phyloP scores from a whole-genome alignment of 2,113 vertebrate genomes.

The Puma concolor region DNA sequence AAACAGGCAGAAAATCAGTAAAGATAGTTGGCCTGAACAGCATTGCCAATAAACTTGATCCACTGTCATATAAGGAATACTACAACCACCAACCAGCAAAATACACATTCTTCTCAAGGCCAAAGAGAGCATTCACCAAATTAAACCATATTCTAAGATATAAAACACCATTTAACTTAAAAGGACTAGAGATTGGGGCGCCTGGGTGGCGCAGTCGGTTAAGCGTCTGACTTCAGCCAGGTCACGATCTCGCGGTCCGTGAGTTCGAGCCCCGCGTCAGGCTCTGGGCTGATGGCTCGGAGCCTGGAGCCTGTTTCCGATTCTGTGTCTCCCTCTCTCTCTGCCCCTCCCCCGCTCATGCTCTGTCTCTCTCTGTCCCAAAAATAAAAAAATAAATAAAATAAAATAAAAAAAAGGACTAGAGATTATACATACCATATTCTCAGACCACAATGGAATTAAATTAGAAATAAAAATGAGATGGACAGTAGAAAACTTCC shows the following conservation, averaged over 20 bases:
- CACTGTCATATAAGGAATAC: background rate
- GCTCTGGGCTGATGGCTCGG: no score
- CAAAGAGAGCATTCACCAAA: background rate
- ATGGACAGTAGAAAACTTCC: background rate
- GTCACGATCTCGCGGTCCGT: no score
- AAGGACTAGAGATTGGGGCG: background rate
- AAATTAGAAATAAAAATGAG: background rate
- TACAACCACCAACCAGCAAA: background rate
- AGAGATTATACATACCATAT: background rate
- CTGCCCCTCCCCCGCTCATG: no score
- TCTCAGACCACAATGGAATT: background rate
- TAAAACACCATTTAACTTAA: background rate
- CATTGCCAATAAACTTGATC: background rate
- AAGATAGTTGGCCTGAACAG: background rate
- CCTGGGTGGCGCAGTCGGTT: no score
- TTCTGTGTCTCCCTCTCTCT: no score
- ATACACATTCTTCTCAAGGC: background rate
- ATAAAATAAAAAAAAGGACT: no score
- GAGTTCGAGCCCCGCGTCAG: no score
- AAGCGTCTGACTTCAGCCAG: no score
- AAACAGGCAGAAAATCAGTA: background rate
- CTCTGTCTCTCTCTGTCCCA: no score
- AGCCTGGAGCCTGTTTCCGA: no score
- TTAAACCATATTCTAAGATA: background rate
- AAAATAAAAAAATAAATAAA: no score